Evolutionary conservation across 2,797 vertebrate species (phyloP).

Genomic region (Poliocrania exsul): DNA sequence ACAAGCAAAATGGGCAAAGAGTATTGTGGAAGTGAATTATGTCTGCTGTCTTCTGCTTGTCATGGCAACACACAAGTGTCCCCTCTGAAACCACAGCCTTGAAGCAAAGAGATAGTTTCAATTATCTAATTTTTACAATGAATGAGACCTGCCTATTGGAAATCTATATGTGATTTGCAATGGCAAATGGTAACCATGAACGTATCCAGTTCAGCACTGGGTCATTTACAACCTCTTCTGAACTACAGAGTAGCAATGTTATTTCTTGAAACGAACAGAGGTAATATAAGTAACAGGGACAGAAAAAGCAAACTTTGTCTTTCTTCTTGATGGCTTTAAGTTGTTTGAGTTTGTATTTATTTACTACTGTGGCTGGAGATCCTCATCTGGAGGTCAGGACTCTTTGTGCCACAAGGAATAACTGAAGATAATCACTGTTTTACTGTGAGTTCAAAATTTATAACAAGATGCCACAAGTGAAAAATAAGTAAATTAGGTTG

Average conservation of each 20-base stretch:
- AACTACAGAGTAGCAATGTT: constrained; percentile 11
- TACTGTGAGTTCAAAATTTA: neutral
- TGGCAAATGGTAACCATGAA: constrained; percentile 49
- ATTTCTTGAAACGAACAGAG: constrained; percentile 48
- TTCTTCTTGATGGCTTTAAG: neutral
- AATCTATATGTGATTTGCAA: constrained; percentile 72
- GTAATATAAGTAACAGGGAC: neutral
- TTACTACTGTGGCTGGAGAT: neutral
- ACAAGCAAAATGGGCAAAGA: constrained; percentile 6
- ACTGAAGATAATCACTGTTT: neutral
- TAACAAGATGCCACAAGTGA: neutral
- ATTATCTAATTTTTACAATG: constrained; percentile 75
- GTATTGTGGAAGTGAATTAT: constrained; percentile 37
- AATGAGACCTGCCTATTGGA: constrained; percentile 73
- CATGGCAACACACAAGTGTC: constrained; percentile 1
- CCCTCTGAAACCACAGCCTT: constrained; percentile 57
- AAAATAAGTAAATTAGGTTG: neutral
- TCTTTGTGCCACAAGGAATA: neutral
- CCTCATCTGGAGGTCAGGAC: neutral
- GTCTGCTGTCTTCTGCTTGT: constrained; percentile 36
- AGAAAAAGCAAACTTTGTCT: neutral
- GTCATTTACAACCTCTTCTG: constrained; percentile 57
- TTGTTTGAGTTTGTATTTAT: neutral
- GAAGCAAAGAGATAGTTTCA: constrained; percentile 71
- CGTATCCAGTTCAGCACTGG: neutral